phyloP scores from a whole-genome alignment of 2,888 invertebrate species.

The Xanthia togata region DNA sequence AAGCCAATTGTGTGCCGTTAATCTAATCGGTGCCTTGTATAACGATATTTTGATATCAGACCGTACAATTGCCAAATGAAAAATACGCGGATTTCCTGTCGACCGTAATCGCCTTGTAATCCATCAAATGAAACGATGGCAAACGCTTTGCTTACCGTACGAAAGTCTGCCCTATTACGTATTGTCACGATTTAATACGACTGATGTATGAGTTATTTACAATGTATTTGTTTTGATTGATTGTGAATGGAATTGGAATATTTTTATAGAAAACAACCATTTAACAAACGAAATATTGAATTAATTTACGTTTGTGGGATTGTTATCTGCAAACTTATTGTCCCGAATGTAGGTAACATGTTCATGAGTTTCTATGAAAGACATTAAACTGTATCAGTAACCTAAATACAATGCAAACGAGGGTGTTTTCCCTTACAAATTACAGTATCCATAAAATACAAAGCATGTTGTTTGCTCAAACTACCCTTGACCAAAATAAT shows the following conservation, averaged over 20 bases:
- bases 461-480: constrained; percentile 80
- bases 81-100: constrained; percentile 89
- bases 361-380: constrained; percentile 41
- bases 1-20: constrained; percentile 87
- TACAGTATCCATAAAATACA: constrained; percentile 75
- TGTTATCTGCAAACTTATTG: constrained; percentile 53
- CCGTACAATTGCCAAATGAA: constrained; percentile 88
- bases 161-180: constrained; percentile 77
- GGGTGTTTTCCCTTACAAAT: constrained; percentile 74
- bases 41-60: constrained; percentile 85
- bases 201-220: constrained; percentile 79
- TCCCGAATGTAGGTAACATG: constrained; percentile 33
- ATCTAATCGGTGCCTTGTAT: constrained; percentile 88
- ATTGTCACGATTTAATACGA: constrained; percentile 84
- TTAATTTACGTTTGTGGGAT: constrained; percentile 11
- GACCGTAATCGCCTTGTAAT: constrained; percentile 86
- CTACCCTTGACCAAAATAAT: constrained; percentile 88
- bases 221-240: constrained; percentile 75
- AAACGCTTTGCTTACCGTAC: constrained; percentile 77
- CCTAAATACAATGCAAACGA: constrained; percentile 69
- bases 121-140: constrained; percentile 85
- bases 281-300: constrained; percentile 30
- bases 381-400: constrained; percentile 65
- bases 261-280: constrained; percentile 36
- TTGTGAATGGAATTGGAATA: constrained; percentile 60